Evolutionary conservation across 1,140 invertebrate species (phyloP), one percentile per base, ranked within the genome.

Genomic region (Pogonomyrmex barbatus): DNA sequence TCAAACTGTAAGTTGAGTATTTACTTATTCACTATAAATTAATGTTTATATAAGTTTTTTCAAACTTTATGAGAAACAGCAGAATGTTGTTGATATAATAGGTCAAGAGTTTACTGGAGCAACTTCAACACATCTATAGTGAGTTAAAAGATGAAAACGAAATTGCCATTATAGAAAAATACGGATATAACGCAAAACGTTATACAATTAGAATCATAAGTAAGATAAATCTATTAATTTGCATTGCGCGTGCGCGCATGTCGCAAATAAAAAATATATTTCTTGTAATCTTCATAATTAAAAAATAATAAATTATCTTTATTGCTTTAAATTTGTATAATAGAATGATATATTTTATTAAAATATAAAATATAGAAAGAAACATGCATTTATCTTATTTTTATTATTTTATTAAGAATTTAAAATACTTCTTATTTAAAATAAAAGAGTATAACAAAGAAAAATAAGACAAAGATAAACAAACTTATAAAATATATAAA

Each of bases 201-300:
- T 70, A 33, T 70, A 70, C 67, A 0, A 70, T 52, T 70, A 52
- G 14, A 70, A 70, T 70, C 9, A 70, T 70, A 52, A 14, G 47
- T 70, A 52, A 70, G 14, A 70, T 33, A 52, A 33, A 36, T 52
- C 6, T 52, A 70, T 9, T 52, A 14, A 68, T 45, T 33, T 68
- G 30, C 6, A 47, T 68, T 68, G 50, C 14, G 5, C 3, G 6
- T 50, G 24, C 6, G 2, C 8, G 5, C 12, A 47, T 24, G 24
- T 24, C 24, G 24, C 24, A 24, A 24, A 1, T 68, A 68, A 68
- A 50, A 68, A 45, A 24, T 47, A 47, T 9, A 47, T 47, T 47
- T 24, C 24, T 24, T 24, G 2, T 10, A 63, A 63, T 63, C 14
- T 17, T 1, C n/a, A 39, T 39, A 65, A 65, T 65, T 65, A 65